phyloP scores from a whole-genome alignment of 2,113 vertebrate species.

The Emydocephalus ijimae region DNA sequence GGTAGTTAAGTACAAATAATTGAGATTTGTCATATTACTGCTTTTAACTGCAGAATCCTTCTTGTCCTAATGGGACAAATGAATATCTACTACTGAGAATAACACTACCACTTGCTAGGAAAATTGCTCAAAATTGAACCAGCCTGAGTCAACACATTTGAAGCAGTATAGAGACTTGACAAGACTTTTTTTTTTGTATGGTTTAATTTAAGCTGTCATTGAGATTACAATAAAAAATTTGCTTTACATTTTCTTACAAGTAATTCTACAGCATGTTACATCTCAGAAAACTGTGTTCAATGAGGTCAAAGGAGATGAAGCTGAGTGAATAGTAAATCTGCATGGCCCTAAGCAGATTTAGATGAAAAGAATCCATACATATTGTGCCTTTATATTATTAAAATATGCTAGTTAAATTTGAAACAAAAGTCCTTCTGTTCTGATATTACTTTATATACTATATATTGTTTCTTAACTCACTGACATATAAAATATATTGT shows the following conservation, averaged over 20 bases:
- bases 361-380: background rate
- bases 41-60: slow-evolving; percentile 43
- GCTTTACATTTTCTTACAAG: slow-evolving; percentile 4
- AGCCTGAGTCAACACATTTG: slow-evolving; percentile 36
- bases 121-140: slow-evolving; percentile 49
- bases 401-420: background rate
- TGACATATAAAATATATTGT: background rate
- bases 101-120: slow-evolving; percentile 38
- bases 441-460: background rate
- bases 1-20: slow-evolving; percentile 47
- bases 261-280: slow-evolving; percentile 31
- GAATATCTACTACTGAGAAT: slow-evolving; percentile 42
- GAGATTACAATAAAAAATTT: slow-evolving; percentile 17
- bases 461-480: background rate
- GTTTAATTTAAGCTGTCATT: slow-evolving; percentile 47
- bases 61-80: slow-evolving; percentile 49
- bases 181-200: slow-evolving; percentile 40
- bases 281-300: slow-evolving; percentile 32
- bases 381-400: background rate
- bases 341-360: background rate
- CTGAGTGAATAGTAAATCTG: background rate
- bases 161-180: slow-evolving; percentile 27
- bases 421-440: background rate
- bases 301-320: background rate
- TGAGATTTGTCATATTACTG: slow-evolving; percentile 51